phyloP scores from a whole-genome alignment of 2,888 invertebrate genomes.

The Megastigmus dorsalis region DNA sequence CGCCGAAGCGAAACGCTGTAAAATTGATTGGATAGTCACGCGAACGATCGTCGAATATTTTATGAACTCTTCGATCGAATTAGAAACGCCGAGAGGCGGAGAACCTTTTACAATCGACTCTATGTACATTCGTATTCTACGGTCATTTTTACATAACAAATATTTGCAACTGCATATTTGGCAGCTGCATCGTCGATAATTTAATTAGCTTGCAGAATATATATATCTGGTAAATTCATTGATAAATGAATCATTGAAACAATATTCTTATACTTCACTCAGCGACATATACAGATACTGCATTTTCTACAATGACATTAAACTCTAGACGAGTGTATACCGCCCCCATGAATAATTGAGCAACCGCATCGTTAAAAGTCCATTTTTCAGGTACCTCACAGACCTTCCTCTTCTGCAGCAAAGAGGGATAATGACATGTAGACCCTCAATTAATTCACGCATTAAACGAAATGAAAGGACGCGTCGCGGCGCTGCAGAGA shows the following conservation, averaged over 20 bases:
- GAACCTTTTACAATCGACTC: no score
- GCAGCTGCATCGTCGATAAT: not conserved
- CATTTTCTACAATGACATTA: not conserved
- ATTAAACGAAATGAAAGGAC: constrained; percentile 36
- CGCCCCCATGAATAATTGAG: no score
- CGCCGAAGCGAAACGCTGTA: not conserved
- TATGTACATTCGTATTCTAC: no score
- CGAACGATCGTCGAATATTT: not conserved
- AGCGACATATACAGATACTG: no score
- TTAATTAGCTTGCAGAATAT: not conserved
- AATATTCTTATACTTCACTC: no score
- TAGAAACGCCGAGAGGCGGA: not conserved
- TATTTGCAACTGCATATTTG: not conserved
- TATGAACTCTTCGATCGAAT: no score
- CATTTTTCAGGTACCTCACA: not conserved
- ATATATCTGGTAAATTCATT: not conserved
- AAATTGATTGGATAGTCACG: constrained; percentile 17
- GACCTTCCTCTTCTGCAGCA: not conserved
- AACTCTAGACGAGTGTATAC: no score
- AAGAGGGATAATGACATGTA: not conserved
- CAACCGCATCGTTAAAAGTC: not conserved
- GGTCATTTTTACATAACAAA: not conserved
- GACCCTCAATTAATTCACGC: constrained; percentile 34
- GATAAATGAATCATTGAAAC: no score
- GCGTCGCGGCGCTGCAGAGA: not conserved